Evolutionary conservation across 1,140 invertebrate species (phyloP).

Genomic region (Aethina tumida): DNA sequence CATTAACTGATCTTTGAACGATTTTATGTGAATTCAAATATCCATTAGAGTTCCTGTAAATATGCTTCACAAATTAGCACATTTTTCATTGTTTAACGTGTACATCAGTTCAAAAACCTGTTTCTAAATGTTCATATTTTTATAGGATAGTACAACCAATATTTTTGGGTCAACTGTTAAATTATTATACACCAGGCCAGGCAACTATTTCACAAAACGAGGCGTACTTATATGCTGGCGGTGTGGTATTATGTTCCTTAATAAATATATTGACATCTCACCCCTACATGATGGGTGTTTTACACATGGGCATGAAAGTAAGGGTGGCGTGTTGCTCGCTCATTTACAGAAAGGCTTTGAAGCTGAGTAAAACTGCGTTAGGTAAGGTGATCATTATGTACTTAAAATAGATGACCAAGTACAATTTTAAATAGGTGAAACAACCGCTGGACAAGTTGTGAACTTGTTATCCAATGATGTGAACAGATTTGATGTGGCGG

Average conservation of each 20-base stretch:
- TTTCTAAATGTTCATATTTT: slow-evolving; percentile 38
- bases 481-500: slow-evolving; percentile 58
- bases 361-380: slow-evolving; percentile 59
- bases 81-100: slow-evolving; percentile 14
- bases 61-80: no score
- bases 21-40: background rate
- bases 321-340: slow-evolving; percentile 59
- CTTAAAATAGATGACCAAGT: slow-evolving; percentile 43
- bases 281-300: slow-evolving; percentile 58
- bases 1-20: background rate
- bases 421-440: slow-evolving; percentile 68
- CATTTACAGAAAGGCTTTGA: slow-evolving; percentile 65
- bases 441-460: slow-evolving; percentile 74
- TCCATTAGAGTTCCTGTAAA: slow-evolving; percentile 2
- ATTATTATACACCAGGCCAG: slow-evolving; percentile 29
- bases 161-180: slow-evolving; percentile 26
- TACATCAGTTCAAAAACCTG: background rate
- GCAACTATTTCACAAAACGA: slow-evolving; percentile 38
- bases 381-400: slow-evolving; percentile 66
- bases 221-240: slow-evolving; percentile 48
- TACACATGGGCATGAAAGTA: slow-evolving; percentile 62
- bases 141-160: slow-evolving; percentile 31
- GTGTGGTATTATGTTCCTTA: slow-evolving; percentile 41
- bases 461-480: slow-evolving; percentile 82
- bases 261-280: slow-evolving; percentile 36